These are phyloP conservation scores for Helobdella robusta DNA, from an alignment of 2,888 invertebrate genomes.

Conservation along the genomic window DNA sequence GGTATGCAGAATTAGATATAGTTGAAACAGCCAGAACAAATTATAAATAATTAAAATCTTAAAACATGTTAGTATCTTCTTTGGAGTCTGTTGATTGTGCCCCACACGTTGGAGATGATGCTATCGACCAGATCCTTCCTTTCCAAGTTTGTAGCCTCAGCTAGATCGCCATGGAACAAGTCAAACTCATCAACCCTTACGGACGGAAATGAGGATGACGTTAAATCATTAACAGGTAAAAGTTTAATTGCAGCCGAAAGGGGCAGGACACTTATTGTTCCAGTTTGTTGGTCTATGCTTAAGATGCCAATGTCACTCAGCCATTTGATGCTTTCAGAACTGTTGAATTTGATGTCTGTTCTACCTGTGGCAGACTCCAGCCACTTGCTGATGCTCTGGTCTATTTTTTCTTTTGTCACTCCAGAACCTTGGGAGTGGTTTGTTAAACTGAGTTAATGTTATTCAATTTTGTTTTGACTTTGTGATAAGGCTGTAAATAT, in stretches of 20 bases:
- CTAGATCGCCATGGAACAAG: not conserved
- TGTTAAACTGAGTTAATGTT: no score
- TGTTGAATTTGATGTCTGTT: not conserved
- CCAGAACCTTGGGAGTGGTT: no score
- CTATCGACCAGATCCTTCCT: not conserved
- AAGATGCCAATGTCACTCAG: conserved; percentile 6
- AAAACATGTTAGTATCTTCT: not conserved
- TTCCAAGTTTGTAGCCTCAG: not conserved
- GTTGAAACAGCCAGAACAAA: no score
- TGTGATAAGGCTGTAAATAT: no score
- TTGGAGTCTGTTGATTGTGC: not conserved
- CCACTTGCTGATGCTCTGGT: no score
- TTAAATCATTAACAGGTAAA: conserved; percentile 4
- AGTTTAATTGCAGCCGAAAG: conserved; percentile 6
- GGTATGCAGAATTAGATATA: no score
- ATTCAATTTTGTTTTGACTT: no score
- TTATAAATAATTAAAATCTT: no score
- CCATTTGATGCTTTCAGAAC: conserved; percentile 10
- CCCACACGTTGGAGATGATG: not conserved
- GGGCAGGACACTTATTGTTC: not conserved
- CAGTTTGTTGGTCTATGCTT: not conserved
- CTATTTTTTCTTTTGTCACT: no score
- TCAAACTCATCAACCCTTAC: conserved; percentile 5
- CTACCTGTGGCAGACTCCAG: no score
- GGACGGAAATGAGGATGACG: no score